Conservation (phyloP, 2,113 vertebrate species). For the Chunga burmeisteri region DNA sequence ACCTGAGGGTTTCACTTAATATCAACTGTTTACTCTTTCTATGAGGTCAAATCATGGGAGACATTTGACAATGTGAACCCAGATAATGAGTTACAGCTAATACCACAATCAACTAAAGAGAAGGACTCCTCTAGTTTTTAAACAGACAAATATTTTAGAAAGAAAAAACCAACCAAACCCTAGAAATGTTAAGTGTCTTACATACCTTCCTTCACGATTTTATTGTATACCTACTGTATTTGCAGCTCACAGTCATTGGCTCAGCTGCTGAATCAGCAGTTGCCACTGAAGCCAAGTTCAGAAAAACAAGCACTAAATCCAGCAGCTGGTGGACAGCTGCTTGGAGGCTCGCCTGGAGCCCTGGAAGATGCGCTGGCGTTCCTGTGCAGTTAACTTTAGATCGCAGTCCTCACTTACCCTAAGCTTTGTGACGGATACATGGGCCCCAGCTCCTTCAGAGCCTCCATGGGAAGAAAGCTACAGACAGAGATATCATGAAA, state of each 20-base stretch:
- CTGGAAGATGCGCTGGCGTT: neutral
- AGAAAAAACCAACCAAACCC: neutral
- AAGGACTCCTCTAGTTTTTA: neutral
- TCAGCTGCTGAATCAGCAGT: neutral
- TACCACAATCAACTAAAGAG: neutral
- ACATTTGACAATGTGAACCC: neutral
- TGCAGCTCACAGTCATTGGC: neutral
- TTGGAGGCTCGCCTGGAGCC: neutral
- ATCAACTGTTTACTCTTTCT: neutral
- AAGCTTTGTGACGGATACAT: neutral
- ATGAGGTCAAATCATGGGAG: neutral
- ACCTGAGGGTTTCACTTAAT: neutral
- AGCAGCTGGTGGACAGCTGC: neutral
- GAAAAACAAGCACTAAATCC: neutral
- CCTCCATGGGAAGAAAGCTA: neutral
- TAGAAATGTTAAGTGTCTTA: neutral
- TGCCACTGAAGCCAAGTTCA: neutral
- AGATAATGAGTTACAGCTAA: neutral
- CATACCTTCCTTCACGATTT: neutral
- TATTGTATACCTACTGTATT: neutral
- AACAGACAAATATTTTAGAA: neutral
- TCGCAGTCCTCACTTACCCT: neutral
- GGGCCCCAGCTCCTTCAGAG: neutral
- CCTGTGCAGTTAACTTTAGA: neutral
- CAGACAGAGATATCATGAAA: neutral